A percentile compares a stretch with the other conserved stretches of the same genome.
Evolutionary conservation across 1,140 invertebrate species (phyloP).

Genomic region (Pogonomyrmex californicus): DNA sequence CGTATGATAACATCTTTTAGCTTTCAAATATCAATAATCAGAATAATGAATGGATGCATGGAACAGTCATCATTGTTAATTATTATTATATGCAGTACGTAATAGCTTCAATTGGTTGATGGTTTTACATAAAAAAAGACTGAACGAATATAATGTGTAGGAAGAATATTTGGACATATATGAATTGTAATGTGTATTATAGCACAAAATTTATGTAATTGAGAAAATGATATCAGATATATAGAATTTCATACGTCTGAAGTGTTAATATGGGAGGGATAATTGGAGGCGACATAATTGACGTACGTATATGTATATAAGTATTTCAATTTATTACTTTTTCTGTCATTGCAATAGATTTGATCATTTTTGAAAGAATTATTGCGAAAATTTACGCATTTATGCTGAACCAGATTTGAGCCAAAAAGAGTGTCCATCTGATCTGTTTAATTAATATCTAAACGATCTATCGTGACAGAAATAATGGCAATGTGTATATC

Average conservation of each 20-base stretch:
- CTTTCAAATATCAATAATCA: slow-evolving; percentile 29
- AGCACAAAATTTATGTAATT: slow-evolving; percentile 34
- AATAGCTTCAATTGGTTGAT: slow-evolving; percentile 35
- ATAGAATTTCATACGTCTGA: slow-evolving; percentile 38
- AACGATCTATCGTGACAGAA: slow-evolving; percentile 17
- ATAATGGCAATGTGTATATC: slow-evolving; percentile 34
- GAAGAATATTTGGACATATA: slow-evolving; percentile 15
- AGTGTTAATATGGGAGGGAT: slow-evolving; percentile 4
- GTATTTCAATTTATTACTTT: slow-evolving; percentile 45
- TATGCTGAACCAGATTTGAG: slow-evolving; percentile 11
- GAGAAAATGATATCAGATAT: slow-evolving; percentile 5
- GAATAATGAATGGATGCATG: slow-evolving; percentile 2
- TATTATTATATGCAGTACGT: background rate
- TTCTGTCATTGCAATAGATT: slow-evolving; percentile 43
- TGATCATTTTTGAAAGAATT: slow-evolving; percentile 5
- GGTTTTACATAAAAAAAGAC: slow-evolving; percentile 28
- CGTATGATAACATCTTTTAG: background rate
- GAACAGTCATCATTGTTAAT: slow-evolving; percentile 18
- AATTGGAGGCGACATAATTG: slow-evolving; percentile 27
- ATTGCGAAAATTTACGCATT: slow-evolving; percentile 8
- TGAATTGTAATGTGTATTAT: slow-evolving; percentile 34
- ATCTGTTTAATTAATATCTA: slow-evolving; percentile 24
- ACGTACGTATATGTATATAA: slow-evolving; percentile 20
- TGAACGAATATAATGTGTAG: slow-evolving; percentile 33
- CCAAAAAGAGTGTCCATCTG: background rate